Conservation (phyloP, 2,797 vertebrate species). For the Pipistrellus kuhlii region DNA sequence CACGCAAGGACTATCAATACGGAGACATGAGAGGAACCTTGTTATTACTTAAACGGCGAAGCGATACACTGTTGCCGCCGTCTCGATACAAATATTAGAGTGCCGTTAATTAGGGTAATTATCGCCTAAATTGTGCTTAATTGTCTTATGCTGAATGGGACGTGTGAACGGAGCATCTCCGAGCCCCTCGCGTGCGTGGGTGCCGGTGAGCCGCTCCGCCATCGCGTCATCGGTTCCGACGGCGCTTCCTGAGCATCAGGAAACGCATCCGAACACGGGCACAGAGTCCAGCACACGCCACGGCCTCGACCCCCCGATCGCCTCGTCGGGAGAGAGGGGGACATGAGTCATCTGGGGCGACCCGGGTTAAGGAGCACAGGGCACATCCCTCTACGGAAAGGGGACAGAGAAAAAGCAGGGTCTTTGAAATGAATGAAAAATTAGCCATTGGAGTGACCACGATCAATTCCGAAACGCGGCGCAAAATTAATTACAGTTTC, state of each 20-base stretch:
- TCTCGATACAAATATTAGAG: slow-evolving; percentile 88
- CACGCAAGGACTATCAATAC: slow-evolving; percentile 88
- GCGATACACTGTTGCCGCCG: slow-evolving; percentile 86
- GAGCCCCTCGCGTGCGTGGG: slow-evolving; percentile 77
- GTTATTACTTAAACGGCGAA: slow-evolving; percentile 86
- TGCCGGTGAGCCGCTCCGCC: slow-evolving; percentile 75
- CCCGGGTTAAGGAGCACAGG: slow-evolving; percentile 70
- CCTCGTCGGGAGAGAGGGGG: slow-evolving; percentile 87
- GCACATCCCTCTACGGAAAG: slow-evolving; percentile 79
- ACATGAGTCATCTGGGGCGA: slow-evolving; percentile 84
- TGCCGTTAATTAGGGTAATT: slow-evolving; percentile 90
- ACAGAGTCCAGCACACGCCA: slow-evolving; percentile 82
- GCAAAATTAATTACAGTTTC: slow-evolving; percentile 98
- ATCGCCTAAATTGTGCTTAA: slow-evolving; percentile 90
- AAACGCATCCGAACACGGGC: slow-evolving; percentile 77
- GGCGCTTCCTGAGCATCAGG: slow-evolving; percentile 83
- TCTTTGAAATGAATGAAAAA: slow-evolving; percentile 94
- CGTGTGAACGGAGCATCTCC: slow-evolving; percentile 81
- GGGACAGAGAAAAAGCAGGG: slow-evolving; percentile 65
- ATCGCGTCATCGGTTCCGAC: slow-evolving; percentile 67
- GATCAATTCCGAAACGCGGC: slow-evolving; percentile 97
- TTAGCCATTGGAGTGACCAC: slow-evolving; percentile 94
- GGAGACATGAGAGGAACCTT: slow-evolving; percentile 86
- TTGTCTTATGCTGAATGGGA: slow-evolving; percentile 89
- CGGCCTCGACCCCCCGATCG: slow-evolving; percentile 90